Conservation (phyloP, 2,113 vertebrate genomes). For the Amazona vittata region DNA sequence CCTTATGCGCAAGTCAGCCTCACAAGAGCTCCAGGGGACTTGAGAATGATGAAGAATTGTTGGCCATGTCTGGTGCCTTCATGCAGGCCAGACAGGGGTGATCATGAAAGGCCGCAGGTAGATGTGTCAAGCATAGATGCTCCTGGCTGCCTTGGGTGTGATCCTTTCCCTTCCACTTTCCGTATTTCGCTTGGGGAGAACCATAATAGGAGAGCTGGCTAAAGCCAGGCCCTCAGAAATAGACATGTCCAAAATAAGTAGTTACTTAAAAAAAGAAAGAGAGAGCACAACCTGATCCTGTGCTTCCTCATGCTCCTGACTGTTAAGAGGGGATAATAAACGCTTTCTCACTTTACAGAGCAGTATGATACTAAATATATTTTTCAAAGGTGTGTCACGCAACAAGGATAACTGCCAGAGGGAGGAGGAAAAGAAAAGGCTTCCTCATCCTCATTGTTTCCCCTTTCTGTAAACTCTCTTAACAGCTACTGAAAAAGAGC, state of each 20-base stretch:
- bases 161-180: background rate
- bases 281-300: background rate
- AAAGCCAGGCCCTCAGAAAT: background rate
- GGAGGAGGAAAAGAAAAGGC: background rate
- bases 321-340: slow-evolving; percentile 25
- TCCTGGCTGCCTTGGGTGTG: background rate
- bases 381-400: slow-evolving; percentile 15
- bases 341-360: slow-evolving; percentile 9
- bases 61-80: accelerated
- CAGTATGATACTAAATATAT: background rate
- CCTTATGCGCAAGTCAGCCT: background rate
- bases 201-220: background rate
- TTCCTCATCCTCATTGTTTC: background rate
- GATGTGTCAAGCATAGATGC: background rate
- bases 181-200: background rate
- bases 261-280: background rate
- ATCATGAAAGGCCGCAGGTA: background rate
- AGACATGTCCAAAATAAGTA: background rate
- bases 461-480: background rate
- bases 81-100: accelerated
- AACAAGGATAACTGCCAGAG: background rate
- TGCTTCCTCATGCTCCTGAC: background rate
- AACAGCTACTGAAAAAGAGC: background rate
- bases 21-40: background rate
- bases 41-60: background rate